Percentiles rank a stretch among this genome's conserved stretches.
Evolutionary conservation across 2,888 invertebrate species (phyloP).

Genomic region (Brachynemurus nebulosus): DNA sequence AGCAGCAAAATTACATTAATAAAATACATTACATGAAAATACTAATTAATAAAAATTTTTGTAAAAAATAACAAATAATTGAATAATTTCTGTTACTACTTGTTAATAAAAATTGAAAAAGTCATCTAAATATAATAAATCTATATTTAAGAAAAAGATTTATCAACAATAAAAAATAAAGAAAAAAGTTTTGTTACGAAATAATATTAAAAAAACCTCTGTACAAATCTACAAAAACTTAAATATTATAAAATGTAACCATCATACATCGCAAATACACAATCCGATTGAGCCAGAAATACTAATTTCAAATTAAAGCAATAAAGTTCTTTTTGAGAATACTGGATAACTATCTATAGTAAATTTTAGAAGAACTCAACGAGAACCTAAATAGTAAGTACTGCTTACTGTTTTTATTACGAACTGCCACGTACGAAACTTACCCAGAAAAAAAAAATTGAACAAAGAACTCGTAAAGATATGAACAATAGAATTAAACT

Average conservation of each 20-base stretch:
- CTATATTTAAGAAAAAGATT: background rate
- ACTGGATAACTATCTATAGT: too few species aligned
- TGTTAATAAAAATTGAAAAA: background rate
- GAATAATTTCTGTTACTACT: background rate
- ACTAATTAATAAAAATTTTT: background rate
- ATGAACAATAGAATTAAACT: too few species aligned
- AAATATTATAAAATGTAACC: background rate
- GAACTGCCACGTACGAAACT: too few species aligned
- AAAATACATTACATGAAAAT: background rate
- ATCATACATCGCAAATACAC: constrained; percentile 1
- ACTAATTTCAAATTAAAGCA: too few species aligned
- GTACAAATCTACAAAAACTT: constrained; percentile 1
- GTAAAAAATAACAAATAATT: background rate
- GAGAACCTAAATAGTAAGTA: too few species aligned
- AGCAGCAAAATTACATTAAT: background rate
- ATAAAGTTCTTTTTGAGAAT: too few species aligned
- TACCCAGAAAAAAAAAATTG: too few species aligned
- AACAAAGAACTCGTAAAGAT: too few species aligned
- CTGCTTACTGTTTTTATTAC: too few species aligned
- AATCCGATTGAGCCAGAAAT: too few species aligned
- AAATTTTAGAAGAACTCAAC: too few species aligned
- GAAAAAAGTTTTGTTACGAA: background rate
- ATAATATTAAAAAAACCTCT: background rate
- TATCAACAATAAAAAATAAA: background rate
- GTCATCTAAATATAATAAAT: background rate